Percentiles rank a stretch among this genome's conserved stretches.
Conservation (phyloP, 2,113 vertebrate genomes). For the Eudyptes chrysolophus region DNA sequence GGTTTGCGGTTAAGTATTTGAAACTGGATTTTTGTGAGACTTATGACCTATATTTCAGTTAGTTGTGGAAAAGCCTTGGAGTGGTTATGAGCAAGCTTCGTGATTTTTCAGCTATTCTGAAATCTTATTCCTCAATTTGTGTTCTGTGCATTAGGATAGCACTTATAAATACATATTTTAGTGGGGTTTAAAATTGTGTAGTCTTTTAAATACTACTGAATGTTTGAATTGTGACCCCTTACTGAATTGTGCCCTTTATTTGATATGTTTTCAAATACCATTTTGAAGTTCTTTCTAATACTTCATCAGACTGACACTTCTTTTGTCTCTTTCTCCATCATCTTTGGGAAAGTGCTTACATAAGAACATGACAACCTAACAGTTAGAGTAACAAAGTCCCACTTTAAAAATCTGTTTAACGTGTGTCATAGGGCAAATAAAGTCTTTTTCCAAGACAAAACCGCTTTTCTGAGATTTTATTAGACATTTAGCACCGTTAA, state of each 20-base stretch:
- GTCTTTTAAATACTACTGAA: neutral
- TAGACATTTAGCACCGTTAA: neutral
- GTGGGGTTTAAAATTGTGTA: neutral
- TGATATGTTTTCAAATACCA: neutral
- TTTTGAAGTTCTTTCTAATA: neutral
- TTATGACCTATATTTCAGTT: constrained; percentile 16
- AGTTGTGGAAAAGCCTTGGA: neutral
- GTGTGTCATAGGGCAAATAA: neutral
- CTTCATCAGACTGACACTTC: neutral
- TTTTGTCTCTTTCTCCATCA: neutral
- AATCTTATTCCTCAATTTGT: neutral
- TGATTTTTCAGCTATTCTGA: neutral
- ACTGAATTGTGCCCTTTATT: neutral
- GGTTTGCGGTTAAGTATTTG: neutral
- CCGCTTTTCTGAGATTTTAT: neutral
- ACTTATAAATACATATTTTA: neutral
- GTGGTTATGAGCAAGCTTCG: neutral
- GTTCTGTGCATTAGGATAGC: neutral
- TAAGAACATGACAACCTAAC: neutral
- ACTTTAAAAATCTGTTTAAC: neutral
- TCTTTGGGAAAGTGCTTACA: neutral
- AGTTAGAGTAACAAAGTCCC: neutral
- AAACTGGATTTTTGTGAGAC: neutral
- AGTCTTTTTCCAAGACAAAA: neutral
- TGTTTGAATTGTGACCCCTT: neutral